phyloP scores from a whole-genome alignment of 1,140 invertebrate species.

The Drosophila trapezifrons region DNA sequence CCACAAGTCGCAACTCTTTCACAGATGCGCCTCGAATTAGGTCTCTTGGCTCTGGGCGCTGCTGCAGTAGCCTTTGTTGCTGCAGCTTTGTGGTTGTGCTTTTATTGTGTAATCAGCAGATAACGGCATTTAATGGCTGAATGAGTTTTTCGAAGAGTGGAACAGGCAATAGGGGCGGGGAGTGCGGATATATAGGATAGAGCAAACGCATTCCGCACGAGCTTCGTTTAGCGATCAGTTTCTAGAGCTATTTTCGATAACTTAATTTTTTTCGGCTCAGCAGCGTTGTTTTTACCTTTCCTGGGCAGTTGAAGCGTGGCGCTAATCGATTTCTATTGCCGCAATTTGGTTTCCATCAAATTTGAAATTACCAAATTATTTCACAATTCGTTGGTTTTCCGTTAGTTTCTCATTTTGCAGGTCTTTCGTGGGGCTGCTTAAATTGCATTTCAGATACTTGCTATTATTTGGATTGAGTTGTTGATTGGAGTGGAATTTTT shows the following conservation, averaged over 20 bases:
- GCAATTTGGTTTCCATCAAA: constrained; percentile 49
- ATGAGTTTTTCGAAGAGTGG: constrained; percentile 60
- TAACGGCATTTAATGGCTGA: constrained; percentile 82
- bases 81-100: constrained; percentile 57
- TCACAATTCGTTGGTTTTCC: constrained; percentile 51
- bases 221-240: constrained; percentile 40
- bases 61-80: constrained; percentile 59
- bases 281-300: neutral
- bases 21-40: constrained; percentile 75
- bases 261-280: constrained; percentile 55
- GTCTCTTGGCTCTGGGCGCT: constrained; percentile 68
- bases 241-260: constrained; percentile 57
- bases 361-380: constrained; percentile 55
- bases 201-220: constrained; percentile 60
- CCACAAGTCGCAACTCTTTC: constrained; percentile 32
- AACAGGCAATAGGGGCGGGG: constrained; percentile 1
- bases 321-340: constrained; percentile 60
- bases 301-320: constrained; percentile 45
- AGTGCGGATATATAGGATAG: constrained; percentile 16
- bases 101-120: constrained; percentile 82
- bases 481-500: constrained; percentile 27
- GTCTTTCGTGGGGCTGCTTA: constrained; percentile 37
- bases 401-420: constrained; percentile 45
- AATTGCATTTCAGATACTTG: constrained; percentile 45
- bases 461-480: constrained; percentile 43